A percentile compares a stretch with the other conserved stretches of the same genome.
Evolutionary conservation across 2,797 vertebrate species (phyloP).

Genomic region (Champsocephalus gunnari): DNA sequence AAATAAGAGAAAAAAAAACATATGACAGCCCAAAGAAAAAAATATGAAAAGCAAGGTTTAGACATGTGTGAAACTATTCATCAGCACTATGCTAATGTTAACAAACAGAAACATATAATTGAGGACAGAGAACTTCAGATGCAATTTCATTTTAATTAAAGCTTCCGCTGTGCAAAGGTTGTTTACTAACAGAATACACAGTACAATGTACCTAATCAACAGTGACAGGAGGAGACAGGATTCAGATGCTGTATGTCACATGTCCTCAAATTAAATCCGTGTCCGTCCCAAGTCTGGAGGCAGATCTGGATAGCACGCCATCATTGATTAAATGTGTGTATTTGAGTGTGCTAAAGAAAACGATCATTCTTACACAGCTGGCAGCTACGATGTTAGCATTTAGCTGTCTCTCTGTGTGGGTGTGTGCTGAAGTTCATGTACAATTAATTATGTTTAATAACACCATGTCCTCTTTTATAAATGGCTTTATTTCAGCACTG

Average conservation of each 20-base stretch:
- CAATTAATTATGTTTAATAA: slow-evolving; percentile 4
- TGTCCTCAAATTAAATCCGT: slow-evolving; percentile 46
- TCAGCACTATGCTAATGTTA: background rate
- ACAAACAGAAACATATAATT: background rate
- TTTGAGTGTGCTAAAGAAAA: slow-evolving; percentile 28
- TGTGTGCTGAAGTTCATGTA: slow-evolving; percentile 4
- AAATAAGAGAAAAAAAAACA: too few relatives aligned
- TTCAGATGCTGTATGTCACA: slow-evolving; percentile 44
- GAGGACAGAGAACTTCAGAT: background rate
- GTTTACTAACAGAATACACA: slow-evolving; percentile 16
- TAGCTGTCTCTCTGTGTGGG: background rate
- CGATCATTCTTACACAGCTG: slow-evolving; percentile 10
- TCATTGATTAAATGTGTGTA: slow-evolving; percentile 34
- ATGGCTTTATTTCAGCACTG: background rate
- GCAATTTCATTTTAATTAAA: slow-evolving; percentile 15
- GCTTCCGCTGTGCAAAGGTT: slow-evolving; percentile 3
- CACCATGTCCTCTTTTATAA: background rate
- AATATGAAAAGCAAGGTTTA: background rate
- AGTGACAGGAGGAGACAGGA: slow-evolving; percentile 33
- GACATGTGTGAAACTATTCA: background rate
- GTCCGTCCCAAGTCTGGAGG: slow-evolving; percentile 43
- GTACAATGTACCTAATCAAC: slow-evolving; percentile 11
- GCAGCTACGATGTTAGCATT: slow-evolving; percentile 16
- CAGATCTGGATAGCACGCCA: slow-evolving; percentile 44
- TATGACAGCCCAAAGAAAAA: background rate